Evolutionary conservation across 2,797 vertebrate species (phyloP).

Genomic region (Macropus fuliginosus): DNA sequence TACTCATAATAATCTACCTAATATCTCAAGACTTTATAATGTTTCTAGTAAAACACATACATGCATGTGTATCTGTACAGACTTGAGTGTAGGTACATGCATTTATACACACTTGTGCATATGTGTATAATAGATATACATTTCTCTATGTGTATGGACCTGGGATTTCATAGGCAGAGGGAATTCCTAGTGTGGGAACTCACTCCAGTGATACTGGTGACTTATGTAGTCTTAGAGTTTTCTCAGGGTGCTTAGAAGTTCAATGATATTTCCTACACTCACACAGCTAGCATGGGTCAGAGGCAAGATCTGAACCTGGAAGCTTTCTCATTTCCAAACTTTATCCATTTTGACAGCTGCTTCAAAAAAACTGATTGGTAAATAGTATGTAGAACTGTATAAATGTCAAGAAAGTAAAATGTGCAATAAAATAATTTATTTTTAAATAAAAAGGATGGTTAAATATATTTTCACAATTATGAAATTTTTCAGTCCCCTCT

Average conservation of each 20-base stretch:
- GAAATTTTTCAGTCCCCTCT: slow-evolving; percentile 16
- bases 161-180: not conserved
- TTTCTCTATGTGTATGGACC: not conserved
- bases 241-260: not conserved
- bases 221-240: not conserved
- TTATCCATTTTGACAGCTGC: not conserved
- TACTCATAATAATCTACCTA: not conserved
- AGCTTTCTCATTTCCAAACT: not conserved
- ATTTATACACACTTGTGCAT: not conserved
- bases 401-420: slow-evolving; percentile 51
- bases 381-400: not conserved
- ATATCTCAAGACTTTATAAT: not conserved
- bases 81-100: not conserved
- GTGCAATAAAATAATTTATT: slow-evolving; percentile 36
- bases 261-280: not conserved
- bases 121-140: not conserved
- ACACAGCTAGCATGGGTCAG: not conserved
- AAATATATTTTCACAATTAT: not conserved
- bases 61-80: not conserved
- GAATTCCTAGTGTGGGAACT: not conserved
- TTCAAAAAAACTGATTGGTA: not conserved
- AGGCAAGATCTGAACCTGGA: not conserved
- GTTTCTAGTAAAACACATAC: not conserved
- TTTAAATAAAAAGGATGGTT: slow-evolving; percentile 53
- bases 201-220: not conserved